A percentile compares a stretch with the other conserved stretches of the same genome.
These are phyloP conservation scores for Plagiodera versicolora DNA, from an alignment of 2,888 invertebrate genomes.

Conservation along the genomic window DNA sequence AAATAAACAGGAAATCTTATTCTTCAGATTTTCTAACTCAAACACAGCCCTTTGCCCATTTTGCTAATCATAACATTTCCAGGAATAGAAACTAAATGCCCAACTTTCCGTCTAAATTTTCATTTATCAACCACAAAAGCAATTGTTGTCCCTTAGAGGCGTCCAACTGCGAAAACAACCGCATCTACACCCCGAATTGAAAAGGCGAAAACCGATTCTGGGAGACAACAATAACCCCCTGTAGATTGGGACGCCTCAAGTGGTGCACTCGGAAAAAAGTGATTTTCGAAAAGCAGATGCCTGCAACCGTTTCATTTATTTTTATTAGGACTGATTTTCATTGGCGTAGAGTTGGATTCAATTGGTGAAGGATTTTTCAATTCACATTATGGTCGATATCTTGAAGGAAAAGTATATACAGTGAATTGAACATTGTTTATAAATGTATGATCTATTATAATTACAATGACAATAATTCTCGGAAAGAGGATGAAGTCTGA, in stretches of 20 bases:
- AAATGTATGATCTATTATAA: too few species aligned
- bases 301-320: slow-evolving; percentile 15
- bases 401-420: too few species aligned
- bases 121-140: slow-evolving; percentile 8
- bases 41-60: not conserved
- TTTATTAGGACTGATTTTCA: slow-evolving; percentile 17
- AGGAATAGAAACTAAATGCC: slow-evolving; percentile 9
- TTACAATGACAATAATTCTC: too few species aligned
- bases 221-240: slow-evolving; percentile 47
- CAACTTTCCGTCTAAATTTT: slow-evolving; percentile 5
- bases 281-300: slow-evolving; percentile 43
- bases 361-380: not conserved
- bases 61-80: slow-evolving; percentile 2
- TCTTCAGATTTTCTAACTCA: not conserved
- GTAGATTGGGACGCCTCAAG: slow-evolving; percentile 41
- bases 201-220: slow-evolving; percentile 46
- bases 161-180: slow-evolving; percentile 53
- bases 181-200: slow-evolving; percentile 44
- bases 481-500: too few species aligned
- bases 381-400: too few species aligned
- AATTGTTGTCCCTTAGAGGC: slow-evolving; percentile 27
- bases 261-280: slow-evolving; percentile 37
- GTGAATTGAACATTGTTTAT: too few species aligned
- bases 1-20: not conserved
- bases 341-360: not conserved